Base-by-base conservation (phyloP, 1,140 invertebrate species). In the Philopotamus ludificatus region DNA sequence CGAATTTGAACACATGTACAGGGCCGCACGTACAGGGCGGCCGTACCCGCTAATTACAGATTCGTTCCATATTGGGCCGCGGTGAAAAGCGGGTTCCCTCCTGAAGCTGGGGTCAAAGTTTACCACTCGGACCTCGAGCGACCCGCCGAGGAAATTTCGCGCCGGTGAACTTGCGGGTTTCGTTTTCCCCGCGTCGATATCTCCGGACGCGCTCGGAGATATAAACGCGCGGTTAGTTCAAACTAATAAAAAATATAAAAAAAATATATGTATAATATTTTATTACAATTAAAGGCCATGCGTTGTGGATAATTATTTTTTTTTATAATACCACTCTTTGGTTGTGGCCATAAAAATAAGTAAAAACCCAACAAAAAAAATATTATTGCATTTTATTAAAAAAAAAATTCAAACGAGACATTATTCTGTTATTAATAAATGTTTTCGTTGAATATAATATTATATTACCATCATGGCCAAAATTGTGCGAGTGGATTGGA, bases 21-120 rank as follows among this genome's bases (percentile, higher is more conserved):
- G 57, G 45, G 47, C 60, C 23, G 67, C 67, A 69, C 67, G 67
- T 69, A 65, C 59, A 42, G 63, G 63, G 57, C 41, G 21, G 55
- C 59, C 42, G 63, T 54, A 68, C 47, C 67, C 67, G 67, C 65
- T 69, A 69, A 69, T 69, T 69, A 69, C 63, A 53, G 67, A 69
- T 69, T 69, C 67, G 67, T 69, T 69, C 67, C 67, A 69, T 69
- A 69, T 69, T 65, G 67, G 55, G 67, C n/a, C 67, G 63, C 63
- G 53, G 65, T 65, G 63, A 63, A 63, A 64, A 69, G 63, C 63
- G 42, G 28, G 51, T 57, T 41, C 55, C 41, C 51, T 45, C 34
- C 26, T 28, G 47, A 41, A 58, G 34, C 58, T 12, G 55, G 53
- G 67, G 67, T 69, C 67, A 65, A 58, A 69, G 67, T 65, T 65